phyloP scores from a whole-genome alignment of 1,140 invertebrate genomes.

The Doryteuthis pealeii region DNA sequence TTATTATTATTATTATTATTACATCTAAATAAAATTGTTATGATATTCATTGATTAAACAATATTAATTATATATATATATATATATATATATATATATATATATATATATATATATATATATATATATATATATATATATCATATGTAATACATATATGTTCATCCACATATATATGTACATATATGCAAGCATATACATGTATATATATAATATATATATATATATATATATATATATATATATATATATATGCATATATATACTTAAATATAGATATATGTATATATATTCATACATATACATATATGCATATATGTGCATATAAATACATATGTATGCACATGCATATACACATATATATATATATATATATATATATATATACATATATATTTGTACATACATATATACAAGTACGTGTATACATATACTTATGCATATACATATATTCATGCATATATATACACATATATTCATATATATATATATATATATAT shows the following conservation, averaged over 20 bases:
- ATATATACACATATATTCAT: too few species aligned
- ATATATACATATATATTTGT: background rate
- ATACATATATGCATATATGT: too few species aligned
- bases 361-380: conserved; percentile 1
- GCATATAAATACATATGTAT: background rate
- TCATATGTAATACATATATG: too few species aligned
- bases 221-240: background rate
- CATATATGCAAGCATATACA: too few species aligned
- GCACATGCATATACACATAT: background rate
- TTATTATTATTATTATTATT: background rate
- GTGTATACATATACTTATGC: too few species aligned
- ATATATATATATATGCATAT: background rate
- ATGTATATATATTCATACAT: too few species aligned
- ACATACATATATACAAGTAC: too few species aligned
- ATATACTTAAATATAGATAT: too few species aligned
- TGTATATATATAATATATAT: background rate
- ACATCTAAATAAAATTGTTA: background rate
- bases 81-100: background rate
- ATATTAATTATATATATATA: background rate
- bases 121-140: background rate
- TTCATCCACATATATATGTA: too few species aligned
- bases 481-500: conserved; percentile 1
- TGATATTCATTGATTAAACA: background rate
- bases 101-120: background rate
- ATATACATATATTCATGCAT: too few species aligned